Evolutionary conservation across 2,888 invertebrate species (phyloP).

Genomic region (Anoplius nigerrimus): DNA sequence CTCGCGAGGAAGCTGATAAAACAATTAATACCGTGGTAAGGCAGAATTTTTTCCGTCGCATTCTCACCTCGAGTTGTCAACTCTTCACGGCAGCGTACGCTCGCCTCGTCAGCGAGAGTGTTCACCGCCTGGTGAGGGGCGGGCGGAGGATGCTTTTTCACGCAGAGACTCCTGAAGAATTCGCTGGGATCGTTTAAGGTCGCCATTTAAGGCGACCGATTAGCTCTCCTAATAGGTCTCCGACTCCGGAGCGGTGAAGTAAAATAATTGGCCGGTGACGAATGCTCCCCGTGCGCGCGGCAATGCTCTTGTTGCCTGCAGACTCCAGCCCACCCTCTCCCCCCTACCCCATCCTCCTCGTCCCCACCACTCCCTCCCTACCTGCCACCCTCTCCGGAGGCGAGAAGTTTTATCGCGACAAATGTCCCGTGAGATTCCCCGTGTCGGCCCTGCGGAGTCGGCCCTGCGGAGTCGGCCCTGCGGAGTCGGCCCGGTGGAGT

Average conservation of each 20-base stretch:
- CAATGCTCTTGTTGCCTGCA: slow-evolving; percentile 29
- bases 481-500: slow-evolving; percentile 23
- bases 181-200: too few relatives aligned
- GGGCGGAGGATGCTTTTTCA: too few relatives aligned
- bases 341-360: slow-evolving; percentile 16
- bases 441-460: slow-evolving; percentile 15
- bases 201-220: slow-evolving; percentile 57
- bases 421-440: slow-evolving; percentile 40
- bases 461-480: slow-evolving; percentile 21
- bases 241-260: slow-evolving; percentile 44
- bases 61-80: too few relatives aligned
- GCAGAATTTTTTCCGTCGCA: too few relatives aligned
- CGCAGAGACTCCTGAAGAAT: slow-evolving; percentile 25
- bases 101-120: too few relatives aligned
- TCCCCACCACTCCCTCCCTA: neutral
- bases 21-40: too few relatives aligned
- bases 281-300: slow-evolving; percentile 39
- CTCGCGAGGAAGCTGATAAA: too few relatives aligned
- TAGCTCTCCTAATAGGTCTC: slow-evolving; percentile 57
- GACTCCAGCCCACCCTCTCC: neutral
- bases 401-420: slow-evolving; percentile 40
- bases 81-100: too few relatives aligned
- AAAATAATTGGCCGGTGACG: slow-evolving; percentile 58
- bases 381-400: slow-evolving; percentile 8
- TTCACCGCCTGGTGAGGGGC: too few relatives aligned